Evolutionary conservation across 2,113 vertebrate genomes (phyloP).

Genomic region (Stigmatopora argus): DNA sequence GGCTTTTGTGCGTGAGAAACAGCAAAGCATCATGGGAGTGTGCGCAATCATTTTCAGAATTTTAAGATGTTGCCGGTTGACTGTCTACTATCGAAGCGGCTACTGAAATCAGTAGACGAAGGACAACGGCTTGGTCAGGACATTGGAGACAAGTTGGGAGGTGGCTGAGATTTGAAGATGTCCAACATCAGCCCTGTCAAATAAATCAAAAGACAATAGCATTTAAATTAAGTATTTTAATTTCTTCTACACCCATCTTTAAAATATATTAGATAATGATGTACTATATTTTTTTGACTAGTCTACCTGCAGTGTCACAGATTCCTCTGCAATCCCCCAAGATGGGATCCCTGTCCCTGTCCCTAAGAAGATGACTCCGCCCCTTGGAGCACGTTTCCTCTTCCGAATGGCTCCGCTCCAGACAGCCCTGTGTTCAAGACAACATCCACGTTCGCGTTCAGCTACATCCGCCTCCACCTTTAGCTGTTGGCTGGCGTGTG

Average conservation of each 20-base stretch:
- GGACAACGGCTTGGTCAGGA: constrained; percentile 41
- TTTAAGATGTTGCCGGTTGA: background rate
- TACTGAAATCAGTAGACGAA: background rate
- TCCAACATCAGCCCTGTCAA: constrained; percentile 63
- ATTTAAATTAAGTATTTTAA: background rate
- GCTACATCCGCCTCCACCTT: background rate
- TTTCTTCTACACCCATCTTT: too few relatives aligned
- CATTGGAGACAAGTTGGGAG: constrained; percentile 41
- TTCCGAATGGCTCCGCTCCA: constrained; percentile 52
- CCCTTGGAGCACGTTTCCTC: constrained; percentile 12
- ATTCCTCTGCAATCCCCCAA: constrained; percentile 55
- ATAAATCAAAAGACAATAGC: background rate
- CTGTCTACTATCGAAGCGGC: background rate
- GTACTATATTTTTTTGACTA: background rate
- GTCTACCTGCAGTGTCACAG: constrained; percentile 61
- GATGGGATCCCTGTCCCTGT: constrained; percentile 68
- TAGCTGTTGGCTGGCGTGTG: background rate
- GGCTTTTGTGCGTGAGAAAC: constrained; percentile 32
- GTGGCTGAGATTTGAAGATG: constrained; percentile 40
- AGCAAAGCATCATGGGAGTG: constrained; percentile 9
- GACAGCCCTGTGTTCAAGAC: constrained; percentile 35
- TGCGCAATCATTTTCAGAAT: background rate
- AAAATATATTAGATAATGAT: too few relatives aligned
- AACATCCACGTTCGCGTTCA: background rate
- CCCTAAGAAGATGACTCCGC: constrained; percentile 63